These are phyloP conservation scores for Hyposoter didymator DNA, from an alignment of 2,888 invertebrate species.

Conservation along the genomic window DNA sequence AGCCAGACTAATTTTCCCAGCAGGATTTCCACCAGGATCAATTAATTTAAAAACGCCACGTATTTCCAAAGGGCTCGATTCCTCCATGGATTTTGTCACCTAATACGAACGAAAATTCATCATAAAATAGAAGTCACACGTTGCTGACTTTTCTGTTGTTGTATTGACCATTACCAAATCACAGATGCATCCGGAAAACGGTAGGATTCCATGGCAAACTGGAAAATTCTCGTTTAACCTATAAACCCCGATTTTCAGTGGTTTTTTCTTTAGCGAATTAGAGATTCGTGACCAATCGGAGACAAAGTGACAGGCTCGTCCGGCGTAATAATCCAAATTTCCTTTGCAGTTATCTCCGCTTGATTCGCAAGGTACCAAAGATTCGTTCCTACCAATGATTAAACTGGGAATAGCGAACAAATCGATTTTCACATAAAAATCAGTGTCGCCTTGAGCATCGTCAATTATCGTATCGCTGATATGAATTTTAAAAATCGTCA, in stretches of 20 bases:
- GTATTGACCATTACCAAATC: constrained; percentile 67
- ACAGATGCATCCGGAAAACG: constrained; percentile 72
- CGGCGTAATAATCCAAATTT: constrained; percentile 63
- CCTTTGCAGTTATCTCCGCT: neutral
- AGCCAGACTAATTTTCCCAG: constrained; percentile 67
- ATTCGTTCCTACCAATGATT: constrained; percentile 48
- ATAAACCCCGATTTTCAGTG: constrained; percentile 70
- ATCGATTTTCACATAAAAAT: constrained; percentile 61
- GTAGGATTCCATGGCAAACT: constrained; percentile 64
- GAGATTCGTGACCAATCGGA: constrained; percentile 60
- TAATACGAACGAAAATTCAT: constrained; percentile 24
- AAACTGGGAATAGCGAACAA: constrained; percentile 68
- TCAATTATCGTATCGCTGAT: constrained; percentile 59
- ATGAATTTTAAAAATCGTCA: constrained; percentile 59
- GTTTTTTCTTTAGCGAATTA: constrained; percentile 60
- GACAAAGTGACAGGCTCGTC: constrained; percentile 69
- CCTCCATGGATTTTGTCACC: constrained; percentile 43
- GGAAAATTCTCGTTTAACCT: constrained; percentile 70
- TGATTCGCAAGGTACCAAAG: neutral
- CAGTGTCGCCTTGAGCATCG: constrained; percentile 66
- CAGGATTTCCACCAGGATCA: constrained; percentile 70
- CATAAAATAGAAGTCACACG: too few species aligned
- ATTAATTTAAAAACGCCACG: constrained; percentile 70
- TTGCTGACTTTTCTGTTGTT: neutral
- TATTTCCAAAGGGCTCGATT: constrained; percentile 63